Conservation (phyloP, 2,888 invertebrate species). For the Willowsia nigromaculata region DNA sequence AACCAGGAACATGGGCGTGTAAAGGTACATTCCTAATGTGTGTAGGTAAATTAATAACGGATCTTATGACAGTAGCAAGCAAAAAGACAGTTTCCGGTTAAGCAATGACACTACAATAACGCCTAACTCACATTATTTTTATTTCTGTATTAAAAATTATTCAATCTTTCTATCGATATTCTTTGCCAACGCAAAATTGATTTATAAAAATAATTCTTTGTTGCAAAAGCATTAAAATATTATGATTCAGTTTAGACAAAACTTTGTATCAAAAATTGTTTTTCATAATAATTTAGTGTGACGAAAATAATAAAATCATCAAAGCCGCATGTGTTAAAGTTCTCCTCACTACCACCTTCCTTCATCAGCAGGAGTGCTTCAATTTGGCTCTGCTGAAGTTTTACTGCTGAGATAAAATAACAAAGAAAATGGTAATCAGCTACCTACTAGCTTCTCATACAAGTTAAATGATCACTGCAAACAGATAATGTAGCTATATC, state of each 20-base stretch:
- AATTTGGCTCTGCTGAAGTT: not conserved
- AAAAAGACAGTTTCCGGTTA: no score
- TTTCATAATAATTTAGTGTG: not conserved
- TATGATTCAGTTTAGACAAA: not conserved
- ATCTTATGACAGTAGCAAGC: no score
- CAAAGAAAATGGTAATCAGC: constrained; percentile 9
- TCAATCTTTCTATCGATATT: no score
- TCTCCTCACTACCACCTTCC: not conserved
- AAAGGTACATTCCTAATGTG: no score
- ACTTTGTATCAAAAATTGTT: not conserved
- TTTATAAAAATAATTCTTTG: no score
- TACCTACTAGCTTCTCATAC: not conserved
- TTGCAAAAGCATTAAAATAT: not conserved
- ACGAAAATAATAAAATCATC: constrained; percentile 19
- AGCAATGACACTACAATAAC: no score
- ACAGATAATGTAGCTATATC: not conserved
- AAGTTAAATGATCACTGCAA: not conserved
- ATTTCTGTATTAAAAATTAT: no score
- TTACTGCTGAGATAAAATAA: not conserved
- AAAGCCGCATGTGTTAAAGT: not conserved
- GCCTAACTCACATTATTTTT: no score
- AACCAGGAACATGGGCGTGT: no score
- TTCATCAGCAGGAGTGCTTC: not conserved
- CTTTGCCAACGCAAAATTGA: no score
- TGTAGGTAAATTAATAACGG: no score